A percentile compares a stretch with the other conserved stretches of the same genome.
Evolutionary conservation across 2,797 vertebrate genomes (phyloP).

Genomic region (Pangasius mekongensis): DNA sequence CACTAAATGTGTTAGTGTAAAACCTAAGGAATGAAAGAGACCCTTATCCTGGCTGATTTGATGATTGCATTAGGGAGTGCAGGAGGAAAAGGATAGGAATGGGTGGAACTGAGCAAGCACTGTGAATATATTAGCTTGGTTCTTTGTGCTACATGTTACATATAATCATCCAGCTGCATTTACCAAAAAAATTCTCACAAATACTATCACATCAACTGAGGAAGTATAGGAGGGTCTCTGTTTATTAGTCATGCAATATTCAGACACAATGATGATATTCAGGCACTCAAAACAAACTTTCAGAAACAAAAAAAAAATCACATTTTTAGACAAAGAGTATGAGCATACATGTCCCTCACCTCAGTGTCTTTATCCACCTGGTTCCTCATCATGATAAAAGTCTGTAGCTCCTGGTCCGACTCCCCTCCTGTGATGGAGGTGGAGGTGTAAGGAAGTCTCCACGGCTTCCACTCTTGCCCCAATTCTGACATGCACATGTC

Average conservation of each 20-base stretch:
- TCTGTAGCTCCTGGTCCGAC: slow-evolving; percentile 82
- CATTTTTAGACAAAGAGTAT: neutral
- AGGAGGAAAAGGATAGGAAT: neutral
- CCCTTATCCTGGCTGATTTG: slow-evolving; percentile 9
- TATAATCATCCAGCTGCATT: neutral
- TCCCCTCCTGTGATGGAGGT: slow-evolving; percentile 74
- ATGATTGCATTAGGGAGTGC: slow-evolving; percentile 43
- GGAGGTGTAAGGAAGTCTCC: slow-evolving; percentile 66
- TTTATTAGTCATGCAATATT: neutral
- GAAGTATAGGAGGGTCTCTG: neutral
- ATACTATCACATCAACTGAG: neutral
- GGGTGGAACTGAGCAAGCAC: neutral
- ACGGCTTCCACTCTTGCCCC: slow-evolving; percentile 74
- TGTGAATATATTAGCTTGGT: neutral
- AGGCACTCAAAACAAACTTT: neutral
- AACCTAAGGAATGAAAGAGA: slow-evolving; percentile 33
- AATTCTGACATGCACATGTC: slow-evolving; percentile 65
- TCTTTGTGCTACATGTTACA: neutral
- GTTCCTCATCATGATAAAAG: slow-evolving; percentile 85
- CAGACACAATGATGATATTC: neutral
- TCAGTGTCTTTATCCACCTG: slow-evolving; percentile 86
- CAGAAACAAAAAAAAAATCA: neutral
- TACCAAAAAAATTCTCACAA: neutral
- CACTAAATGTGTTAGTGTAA: neutral
- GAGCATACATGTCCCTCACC: slow-evolving; percentile 67